Conservation (phyloP, 2,797 vertebrate genomes). For the Cyclopterus lumpus region DNA sequence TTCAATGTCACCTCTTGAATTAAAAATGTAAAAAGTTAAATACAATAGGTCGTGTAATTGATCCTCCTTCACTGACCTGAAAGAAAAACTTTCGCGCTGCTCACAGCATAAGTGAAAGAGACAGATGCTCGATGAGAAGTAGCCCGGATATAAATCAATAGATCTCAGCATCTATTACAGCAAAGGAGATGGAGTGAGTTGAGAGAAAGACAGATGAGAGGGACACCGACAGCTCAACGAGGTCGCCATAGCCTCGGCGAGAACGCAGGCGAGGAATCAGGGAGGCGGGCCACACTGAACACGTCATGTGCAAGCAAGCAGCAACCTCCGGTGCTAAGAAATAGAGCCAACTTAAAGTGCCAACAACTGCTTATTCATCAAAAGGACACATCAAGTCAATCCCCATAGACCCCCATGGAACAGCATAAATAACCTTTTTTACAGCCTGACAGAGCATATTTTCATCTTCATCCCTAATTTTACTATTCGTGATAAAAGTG, state of each 20-base stretch:
- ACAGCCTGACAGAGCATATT: not conserved
- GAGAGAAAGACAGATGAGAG: slow-evolving; percentile 46
- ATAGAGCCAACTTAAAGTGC: not conserved
- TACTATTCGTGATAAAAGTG: not conserved
- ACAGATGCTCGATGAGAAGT: slow-evolving; percentile 53
- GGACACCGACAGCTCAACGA: slow-evolving; percentile 55
- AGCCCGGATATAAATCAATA: slow-evolving; percentile 75
- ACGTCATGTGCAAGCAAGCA: slow-evolving; percentile 11
- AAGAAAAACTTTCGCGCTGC: slow-evolving; percentile 19
- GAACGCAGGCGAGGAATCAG: slow-evolving; percentile 7
- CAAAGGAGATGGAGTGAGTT: slow-evolving; percentile 56
- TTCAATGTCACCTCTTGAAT: slow-evolving; percentile 45
- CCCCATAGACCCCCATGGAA: not conserved
- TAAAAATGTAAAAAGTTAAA: slow-evolving; percentile 53
- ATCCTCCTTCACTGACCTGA: slow-evolving; percentile 45
- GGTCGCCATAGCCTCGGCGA: slow-evolving; percentile 6
- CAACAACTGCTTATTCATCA: not conserved
- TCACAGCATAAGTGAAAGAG: slow-evolving; percentile 45
- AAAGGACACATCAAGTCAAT: not conserved
- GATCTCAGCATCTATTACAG: slow-evolving; percentile 72
- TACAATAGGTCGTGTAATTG: slow-evolving; percentile 42
- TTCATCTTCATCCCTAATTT: not conserved
- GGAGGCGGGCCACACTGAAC: slow-evolving; percentile 20
- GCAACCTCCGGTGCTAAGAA: not conserved
- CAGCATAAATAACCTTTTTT: not conserved